phyloP scores from a whole-genome alignment of 2,797 vertebrate genomes.

The Chelon auratus region DNA sequence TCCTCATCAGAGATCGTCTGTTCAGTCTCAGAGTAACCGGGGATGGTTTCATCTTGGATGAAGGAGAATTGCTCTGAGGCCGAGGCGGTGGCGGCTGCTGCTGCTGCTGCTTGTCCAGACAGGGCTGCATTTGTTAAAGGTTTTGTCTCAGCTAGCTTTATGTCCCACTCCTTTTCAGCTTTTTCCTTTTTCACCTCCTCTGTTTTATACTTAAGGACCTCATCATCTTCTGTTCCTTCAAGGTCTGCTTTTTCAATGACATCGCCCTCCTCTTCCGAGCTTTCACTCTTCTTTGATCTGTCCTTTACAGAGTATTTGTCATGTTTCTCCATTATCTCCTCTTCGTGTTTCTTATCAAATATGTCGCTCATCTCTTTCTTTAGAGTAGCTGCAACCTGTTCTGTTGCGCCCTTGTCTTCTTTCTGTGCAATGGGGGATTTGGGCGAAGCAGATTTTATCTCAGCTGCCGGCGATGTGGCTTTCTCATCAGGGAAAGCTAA shows the following conservation, averaged over 20 bases:
- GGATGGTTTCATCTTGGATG: slow-evolving; percentile 98
- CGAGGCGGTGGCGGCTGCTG: slow-evolving; percentile 69
- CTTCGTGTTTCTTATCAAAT: slow-evolving; percentile 84
- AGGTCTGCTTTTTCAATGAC: slow-evolving; percentile 95
- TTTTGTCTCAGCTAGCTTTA: slow-evolving; percentile 67
- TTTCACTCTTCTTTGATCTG: slow-evolving; percentile 85
- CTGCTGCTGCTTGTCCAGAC: slow-evolving; percentile 44
- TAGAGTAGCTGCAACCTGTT: slow-evolving; percentile 70
- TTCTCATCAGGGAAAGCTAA: slow-evolving; percentile 76
- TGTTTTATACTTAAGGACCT: slow-evolving; percentile 84
- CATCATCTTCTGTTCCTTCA: slow-evolving; percentile 91
- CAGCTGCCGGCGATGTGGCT: slow-evolving; percentile 59
- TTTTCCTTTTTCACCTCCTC: slow-evolving; percentile 81
- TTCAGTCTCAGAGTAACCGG: slow-evolving; percentile 97
- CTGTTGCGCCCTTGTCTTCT: slow-evolving; percentile 66
- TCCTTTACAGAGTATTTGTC: slow-evolving; percentile 78
- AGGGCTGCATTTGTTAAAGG: slow-evolving; percentile 1
- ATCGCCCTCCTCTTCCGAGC: slow-evolving; percentile 89
- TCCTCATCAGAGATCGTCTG: slow-evolving; percentile 99
- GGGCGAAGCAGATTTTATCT: slow-evolving; percentile 70
- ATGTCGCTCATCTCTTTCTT: slow-evolving; percentile 70
- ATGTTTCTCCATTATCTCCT: slow-evolving; percentile 81
- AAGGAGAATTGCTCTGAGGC: slow-evolving; percentile 91
- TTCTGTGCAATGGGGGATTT: slow-evolving; percentile 56
- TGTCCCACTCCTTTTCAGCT: slow-evolving; percentile 76